phyloP scores from a whole-genome alignment of 1,140 invertebrate genomes.

The Polypedilum vanderplanki region DNA sequence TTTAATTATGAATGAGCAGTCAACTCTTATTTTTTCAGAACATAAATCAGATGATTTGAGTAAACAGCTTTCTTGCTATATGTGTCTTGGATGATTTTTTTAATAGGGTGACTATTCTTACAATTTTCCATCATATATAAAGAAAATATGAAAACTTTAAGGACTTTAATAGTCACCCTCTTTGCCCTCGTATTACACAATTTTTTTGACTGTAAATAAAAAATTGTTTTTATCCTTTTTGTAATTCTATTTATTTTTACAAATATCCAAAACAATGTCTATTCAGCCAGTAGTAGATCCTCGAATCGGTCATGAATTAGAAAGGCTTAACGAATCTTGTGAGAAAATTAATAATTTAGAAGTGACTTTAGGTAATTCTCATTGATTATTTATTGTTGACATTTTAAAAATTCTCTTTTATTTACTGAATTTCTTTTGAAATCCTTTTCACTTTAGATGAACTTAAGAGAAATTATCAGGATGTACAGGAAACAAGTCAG shows the following conservation, averaged over 20 bases:
- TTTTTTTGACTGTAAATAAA: slow-evolving; percentile 14
- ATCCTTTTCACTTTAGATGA: neutral
- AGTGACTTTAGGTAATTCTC: neutral
- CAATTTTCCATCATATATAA: neutral
- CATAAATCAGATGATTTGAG: neutral
- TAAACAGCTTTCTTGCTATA: neutral
- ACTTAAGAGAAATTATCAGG: slow-evolving; percentile 14
- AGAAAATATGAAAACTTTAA: neutral
- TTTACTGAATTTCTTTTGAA: neutral
- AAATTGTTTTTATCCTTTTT: neutral
- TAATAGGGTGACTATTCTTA: neutral
- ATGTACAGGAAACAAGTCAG: neutral
- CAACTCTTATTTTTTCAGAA: neutral
- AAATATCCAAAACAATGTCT: neutral
- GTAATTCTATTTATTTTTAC: neutral
- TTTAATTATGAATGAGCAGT: neutral
- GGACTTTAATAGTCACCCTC: neutral
- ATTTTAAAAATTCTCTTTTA: neutral
- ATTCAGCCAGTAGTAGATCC: neutral
- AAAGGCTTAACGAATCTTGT: neutral
- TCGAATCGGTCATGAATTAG: neutral
- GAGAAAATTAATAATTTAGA: slow-evolving; percentile 20
- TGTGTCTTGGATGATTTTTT: neutral
- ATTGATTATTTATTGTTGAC: neutral
- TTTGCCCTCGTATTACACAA: neutral